phyloP scores from a whole-genome alignment of 2,113 vertebrate species.

The Silurus glanis region DNA sequence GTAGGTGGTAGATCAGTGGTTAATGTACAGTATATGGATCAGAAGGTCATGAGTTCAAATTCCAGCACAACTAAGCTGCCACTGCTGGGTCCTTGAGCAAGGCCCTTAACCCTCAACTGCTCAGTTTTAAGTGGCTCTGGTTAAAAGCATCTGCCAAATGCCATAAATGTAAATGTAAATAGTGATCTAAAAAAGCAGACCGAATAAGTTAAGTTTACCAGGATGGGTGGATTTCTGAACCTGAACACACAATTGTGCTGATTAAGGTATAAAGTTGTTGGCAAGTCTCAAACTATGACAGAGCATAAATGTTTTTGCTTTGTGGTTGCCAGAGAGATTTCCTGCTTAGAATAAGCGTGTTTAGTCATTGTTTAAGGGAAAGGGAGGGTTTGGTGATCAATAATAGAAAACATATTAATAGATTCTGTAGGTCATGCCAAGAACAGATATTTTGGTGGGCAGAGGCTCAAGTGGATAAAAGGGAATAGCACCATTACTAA shows the following conservation, averaged over 20 bases:
- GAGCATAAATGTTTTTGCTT: background rate
- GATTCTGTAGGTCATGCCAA: slow-evolving; percentile 35
- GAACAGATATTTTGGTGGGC: slow-evolving; percentile 10
- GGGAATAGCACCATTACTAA: background rate
- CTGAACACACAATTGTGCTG: background rate
- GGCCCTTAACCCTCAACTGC: no score
- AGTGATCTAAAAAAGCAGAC: background rate
- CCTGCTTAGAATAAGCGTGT: slow-evolving; percentile 55
- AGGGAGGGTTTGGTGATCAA: slow-evolving; percentile 42
- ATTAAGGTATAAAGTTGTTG: background rate
- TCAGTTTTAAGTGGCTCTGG: no score
- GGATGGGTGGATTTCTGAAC: background rate
- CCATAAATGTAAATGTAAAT: background rate
- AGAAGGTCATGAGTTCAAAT: no score
- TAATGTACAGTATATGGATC: no score
- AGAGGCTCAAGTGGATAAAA: background rate
- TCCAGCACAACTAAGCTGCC: no score
- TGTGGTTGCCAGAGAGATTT: slow-evolving; percentile 11
- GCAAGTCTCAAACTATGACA: background rate
- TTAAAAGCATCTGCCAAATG: no score
- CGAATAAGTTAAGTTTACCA: background rate
- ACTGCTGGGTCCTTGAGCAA: no score
- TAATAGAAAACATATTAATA: slow-evolving; percentile 57
- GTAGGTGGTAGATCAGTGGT: no score
- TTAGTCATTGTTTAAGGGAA: slow-evolving; percentile 7